These are phyloP conservation scores for Pollachius pollachius DNA, from an alignment of 2,113 vertebrate genomes.

Conservation along the genomic window DNA sequence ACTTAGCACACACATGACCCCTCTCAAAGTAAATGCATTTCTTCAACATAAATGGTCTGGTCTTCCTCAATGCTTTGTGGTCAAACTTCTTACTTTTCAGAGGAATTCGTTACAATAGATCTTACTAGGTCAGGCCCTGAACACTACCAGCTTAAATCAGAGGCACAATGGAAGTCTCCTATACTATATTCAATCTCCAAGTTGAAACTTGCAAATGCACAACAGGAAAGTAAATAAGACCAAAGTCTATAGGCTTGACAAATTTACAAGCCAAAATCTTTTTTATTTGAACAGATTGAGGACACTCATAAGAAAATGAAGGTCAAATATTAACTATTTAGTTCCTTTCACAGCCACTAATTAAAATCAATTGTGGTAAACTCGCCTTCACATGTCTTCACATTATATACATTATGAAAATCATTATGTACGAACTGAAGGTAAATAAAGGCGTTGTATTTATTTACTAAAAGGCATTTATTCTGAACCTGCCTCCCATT, in stretches of 20 bases:
- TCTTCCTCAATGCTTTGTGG: neutral
- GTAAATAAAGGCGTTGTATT: neutral
- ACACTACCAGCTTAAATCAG: neutral
- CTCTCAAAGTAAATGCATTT: neutral
- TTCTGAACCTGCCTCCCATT: neutral
- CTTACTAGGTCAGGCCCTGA: no score
- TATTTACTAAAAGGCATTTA: neutral
- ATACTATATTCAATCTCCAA: neutral
- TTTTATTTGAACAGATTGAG: neutral
- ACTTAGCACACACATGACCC: neutral
- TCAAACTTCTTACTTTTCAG: neutral
- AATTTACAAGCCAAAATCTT: neutral
- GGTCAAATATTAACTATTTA: neutral
- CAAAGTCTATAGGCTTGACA: neutral
- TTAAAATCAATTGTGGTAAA: neutral
- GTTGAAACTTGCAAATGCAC: no score
- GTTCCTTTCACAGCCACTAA: neutral
- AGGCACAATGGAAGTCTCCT: neutral
- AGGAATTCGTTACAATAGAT: neutral
- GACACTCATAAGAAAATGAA: neutral
- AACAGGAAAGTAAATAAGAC: neutral
- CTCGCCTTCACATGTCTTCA: neutral
- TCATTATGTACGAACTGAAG: neutral
- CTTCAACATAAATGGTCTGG: neutral
- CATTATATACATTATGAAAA: neutral